Percentiles rank a stretch among this genome's conserved stretches.
These are phyloP conservation scores for Crossaster papposus DNA, from an alignment of 53 echinoderm and acorn worm genomes.

Conservation along the genomic window DNA sequence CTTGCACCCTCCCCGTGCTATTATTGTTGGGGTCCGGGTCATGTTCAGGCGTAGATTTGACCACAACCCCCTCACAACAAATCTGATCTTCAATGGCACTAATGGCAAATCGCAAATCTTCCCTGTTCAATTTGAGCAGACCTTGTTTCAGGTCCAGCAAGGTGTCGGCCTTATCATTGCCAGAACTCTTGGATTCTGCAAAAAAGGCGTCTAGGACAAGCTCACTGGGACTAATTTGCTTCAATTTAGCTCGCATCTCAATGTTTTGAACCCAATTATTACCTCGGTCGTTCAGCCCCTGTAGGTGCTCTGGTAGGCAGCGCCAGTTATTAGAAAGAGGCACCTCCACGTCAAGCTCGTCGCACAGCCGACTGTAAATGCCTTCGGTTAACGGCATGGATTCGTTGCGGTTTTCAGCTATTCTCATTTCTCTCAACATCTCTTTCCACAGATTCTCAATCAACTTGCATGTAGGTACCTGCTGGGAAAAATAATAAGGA, in stretches of 20 bases:
- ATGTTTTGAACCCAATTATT: background rate
- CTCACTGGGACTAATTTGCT: background rate
- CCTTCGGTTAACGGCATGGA: background rate
- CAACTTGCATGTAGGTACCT: background rate
- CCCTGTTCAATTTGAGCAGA: background rate
- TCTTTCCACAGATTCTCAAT: background rate
- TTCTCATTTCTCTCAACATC: background rate
- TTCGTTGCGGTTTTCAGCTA: background rate
- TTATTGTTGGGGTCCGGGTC: background rate
- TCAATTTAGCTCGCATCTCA: background rate
- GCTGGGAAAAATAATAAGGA: too few relatives aligned
- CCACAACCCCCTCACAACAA: background rate
- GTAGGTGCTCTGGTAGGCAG: background rate
- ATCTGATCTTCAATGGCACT: background rate
- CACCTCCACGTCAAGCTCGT: background rate
- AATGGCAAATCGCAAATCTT: conserved; percentile 18
- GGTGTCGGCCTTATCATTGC: background rate
- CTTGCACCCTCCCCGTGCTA: background rate
- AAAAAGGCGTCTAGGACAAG: conserved; percentile 5
- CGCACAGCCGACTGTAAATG: background rate
- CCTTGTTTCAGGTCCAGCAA: background rate
- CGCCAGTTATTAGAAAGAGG: background rate
- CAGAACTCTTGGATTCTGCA: background rate
- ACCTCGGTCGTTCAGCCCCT: background rate
- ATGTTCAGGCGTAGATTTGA: background rate